Evolutionary conservation across 1,140 invertebrate species (phyloP), one percentile per base, ranked within the genome.

Genomic region (Pachypeltis micranthus): DNA sequence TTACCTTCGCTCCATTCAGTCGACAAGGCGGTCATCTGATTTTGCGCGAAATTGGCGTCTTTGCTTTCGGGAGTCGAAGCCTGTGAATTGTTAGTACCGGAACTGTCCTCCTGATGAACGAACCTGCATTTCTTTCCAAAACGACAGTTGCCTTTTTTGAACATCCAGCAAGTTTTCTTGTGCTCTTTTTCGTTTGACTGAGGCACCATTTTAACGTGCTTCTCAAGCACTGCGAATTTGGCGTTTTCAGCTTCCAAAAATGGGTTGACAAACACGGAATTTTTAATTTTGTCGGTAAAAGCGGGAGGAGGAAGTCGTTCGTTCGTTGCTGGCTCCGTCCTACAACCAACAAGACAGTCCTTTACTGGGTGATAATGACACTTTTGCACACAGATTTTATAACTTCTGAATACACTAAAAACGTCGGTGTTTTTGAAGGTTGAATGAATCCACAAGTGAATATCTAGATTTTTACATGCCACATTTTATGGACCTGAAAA

Each of bases 91-190:
- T 16, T 28, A 7, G 61, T 51, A 4, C 47, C 47, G 34, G 7
- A n/a, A 21, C 19, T 44, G 23, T 93, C 90, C 0, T 90, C 88
- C 70, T 93, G 91, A 76, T 96, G 93, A 1, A 90, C 90, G 77
- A 86, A 96, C 62, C 88, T 90, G 72, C 93, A 96, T 66, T 91
- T 93, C 68, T 91, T 89, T 2, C 92, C 92, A 77, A 93, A 93
- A 29, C 88, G 80, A 72, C 93, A 96, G 21, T 85, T 79, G 3
- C 93, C 92, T 75, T 92, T 93, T 24, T 88, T 80, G 73, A 92
- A 93, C 76, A 93, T 95, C 87, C 89, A 95, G 72, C 93, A 96
- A 34, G 95, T 87, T 74, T 91, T 91, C 69, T 85, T 87, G 0
- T 90, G 90, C 69, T 85, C 80, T 77, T 85, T 76, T 0, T 90